Evolutionary conservation across 2,888 invertebrate genomes (phyloP).

Genomic region (Diachrysia chrysitis): DNA sequence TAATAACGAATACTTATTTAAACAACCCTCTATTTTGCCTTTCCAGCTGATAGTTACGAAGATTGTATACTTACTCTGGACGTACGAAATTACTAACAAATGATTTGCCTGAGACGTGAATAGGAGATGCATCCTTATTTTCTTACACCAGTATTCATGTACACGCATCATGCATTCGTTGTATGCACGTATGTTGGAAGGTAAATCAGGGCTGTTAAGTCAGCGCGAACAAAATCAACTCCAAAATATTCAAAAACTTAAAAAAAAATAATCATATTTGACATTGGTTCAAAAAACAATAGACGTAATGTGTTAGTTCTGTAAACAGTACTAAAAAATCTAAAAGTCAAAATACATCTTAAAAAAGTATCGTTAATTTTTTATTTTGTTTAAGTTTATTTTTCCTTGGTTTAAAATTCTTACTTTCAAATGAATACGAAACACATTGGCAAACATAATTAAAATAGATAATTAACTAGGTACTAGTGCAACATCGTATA

Average conservation of each 20-base stretch:
- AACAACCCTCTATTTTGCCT: slow-evolving; percentile 37
- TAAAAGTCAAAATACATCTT: no score
- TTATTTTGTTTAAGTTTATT: no score
- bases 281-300: no score
- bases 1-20: background rate
- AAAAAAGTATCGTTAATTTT: no score
- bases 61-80: slow-evolving; percentile 40
- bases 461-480: no score
- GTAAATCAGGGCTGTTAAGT: slow-evolving; percentile 22
- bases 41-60: slow-evolving; percentile 31
- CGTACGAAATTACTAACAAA: slow-evolving; percentile 53
- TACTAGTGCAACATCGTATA: slow-evolving; percentile 35
- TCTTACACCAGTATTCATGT: slow-evolving; percentile 33
- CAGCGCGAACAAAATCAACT: slow-evolving; percentile 14
- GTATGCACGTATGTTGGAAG: slow-evolving; percentile 23
- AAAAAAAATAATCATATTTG: no score
- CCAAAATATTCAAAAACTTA: background rate
- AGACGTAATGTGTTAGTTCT: no score
- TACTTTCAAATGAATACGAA: no score
- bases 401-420: no score
- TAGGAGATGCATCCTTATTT: slow-evolving; percentile 30
- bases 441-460: no score
- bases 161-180: slow-evolving; percentile 48
- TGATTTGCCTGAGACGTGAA: slow-evolving; percentile 42
- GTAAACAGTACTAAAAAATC: no score